These are phyloP conservation scores for Scaptodrosophila latifasciaeformis DNA, from an alignment of 2,888 invertebrate genomes.

Conservation along the genomic window DNA sequence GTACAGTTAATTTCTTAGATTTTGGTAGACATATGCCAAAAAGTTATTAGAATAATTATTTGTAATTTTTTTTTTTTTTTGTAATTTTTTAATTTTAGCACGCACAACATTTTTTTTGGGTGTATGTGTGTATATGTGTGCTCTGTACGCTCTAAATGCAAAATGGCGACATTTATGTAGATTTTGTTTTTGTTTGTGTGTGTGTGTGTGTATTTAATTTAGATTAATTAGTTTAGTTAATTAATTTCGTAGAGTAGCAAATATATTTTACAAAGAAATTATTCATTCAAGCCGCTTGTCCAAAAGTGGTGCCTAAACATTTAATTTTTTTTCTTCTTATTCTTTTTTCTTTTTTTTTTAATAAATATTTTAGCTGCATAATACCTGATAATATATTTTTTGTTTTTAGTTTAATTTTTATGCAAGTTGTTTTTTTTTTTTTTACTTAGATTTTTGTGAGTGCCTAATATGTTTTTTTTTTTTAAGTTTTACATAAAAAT, in stretches of 20 bases:
- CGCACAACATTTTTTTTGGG: conserved; percentile 10
- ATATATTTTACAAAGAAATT: conserved; percentile 73
- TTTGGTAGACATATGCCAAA: conserved; percentile 18
- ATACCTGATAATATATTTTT: conserved; percentile 29
- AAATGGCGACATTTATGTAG: conserved; percentile 73
- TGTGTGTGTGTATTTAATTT: conserved; percentile 26
- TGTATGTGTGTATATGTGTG: conserved; percentile 22
- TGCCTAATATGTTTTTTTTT: conserved; percentile 34
- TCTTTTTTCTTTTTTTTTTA: conserved; percentile 25
- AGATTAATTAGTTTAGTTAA: conserved; percentile 39
- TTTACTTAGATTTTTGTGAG: conserved; percentile 38
- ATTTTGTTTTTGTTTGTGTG: conserved; percentile 30
- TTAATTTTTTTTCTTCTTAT: conserved; percentile 1
- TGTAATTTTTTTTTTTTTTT: conserved; percentile 14
- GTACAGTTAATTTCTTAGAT: conserved; percentile 21
- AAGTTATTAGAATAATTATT: too few species aligned
- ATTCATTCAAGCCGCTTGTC: conserved; percentile 66
- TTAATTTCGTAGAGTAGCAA: conserved; percentile 35
- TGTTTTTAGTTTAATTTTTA: conserved; percentile 17
- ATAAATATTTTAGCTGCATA: conserved; percentile 51
- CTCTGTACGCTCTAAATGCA: conserved; percentile 66
- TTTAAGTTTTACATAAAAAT: conserved; percentile 47
- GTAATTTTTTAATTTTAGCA: conserved; percentile 17
- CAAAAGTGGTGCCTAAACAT: conserved; percentile 54
- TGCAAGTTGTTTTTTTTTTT: conserved; percentile 35